These are phyloP conservation scores for Euphonia xanthogaster DNA, from an alignment of 2,797 vertebrate genomes.

Conservation along the genomic window DNA sequence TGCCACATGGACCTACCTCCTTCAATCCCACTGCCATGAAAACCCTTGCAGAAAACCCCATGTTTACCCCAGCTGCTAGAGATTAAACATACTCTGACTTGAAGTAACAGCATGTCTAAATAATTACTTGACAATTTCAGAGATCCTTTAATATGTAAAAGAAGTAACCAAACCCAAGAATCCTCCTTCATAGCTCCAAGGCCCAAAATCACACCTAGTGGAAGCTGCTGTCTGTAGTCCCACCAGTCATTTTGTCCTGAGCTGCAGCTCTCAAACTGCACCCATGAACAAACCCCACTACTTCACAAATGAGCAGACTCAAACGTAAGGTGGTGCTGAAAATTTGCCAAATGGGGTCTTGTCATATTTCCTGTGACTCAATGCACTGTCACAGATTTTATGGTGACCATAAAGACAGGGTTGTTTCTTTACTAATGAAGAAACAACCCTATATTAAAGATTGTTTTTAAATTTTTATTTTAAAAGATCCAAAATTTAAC, in stretches of 20 bases:
- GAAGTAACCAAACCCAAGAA: not conserved
- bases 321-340: not conserved
- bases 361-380: not conserved
- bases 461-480: not conserved
- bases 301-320: not conserved
- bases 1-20: not conserved
- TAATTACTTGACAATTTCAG: not conserved
- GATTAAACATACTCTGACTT: not conserved
- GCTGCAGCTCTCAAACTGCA: not conserved
- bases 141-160: not conserved
- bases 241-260: not conserved
- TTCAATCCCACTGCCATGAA: not conserved
- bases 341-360: rapidly evolving
- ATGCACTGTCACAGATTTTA: not conserved
- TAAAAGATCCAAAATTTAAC: not conserved
- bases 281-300: not conserved
- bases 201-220: not conserved
- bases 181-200: not conserved
- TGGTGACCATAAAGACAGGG: not conserved
- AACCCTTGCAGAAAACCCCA: not conserved
- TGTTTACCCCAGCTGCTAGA: not conserved
- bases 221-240: not conserved
- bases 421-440: not conserved
- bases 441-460: not conserved
- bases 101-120: not conserved